A percentile compares a stretch with the other conserved stretches of the same genome.
These are phyloP conservation scores for Saccopteryx leptura DNA, from an alignment of 2,113 vertebrate genomes.

Conservation along the genomic window DNA sequence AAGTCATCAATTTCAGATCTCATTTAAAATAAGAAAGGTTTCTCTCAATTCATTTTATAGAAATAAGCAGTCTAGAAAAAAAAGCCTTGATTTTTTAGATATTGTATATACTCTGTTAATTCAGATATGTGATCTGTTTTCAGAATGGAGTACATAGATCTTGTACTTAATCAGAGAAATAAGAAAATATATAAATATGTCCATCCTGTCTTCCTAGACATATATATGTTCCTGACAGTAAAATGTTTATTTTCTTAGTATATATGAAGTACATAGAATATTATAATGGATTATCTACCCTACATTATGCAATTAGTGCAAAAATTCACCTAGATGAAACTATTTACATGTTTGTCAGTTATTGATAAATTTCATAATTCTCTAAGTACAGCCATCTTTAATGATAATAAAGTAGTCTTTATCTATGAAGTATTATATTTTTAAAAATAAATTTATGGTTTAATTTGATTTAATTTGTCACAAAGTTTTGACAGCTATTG, in stretches of 20 bases:
- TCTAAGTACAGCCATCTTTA: not conserved
- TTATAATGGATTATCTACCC: not conserved
- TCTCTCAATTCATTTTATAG: not conserved
- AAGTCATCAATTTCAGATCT: constrained; percentile 44
- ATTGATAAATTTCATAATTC: not conserved
- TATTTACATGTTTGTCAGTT: not conserved
- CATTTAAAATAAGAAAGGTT: not conserved
- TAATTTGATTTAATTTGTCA: not conserved
- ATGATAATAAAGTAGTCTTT: not conserved
- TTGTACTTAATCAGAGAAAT: not conserved
- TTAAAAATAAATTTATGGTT: not conserved
- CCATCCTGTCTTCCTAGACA: not conserved
- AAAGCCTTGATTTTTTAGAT: not conserved
- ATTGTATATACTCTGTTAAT: not conserved
- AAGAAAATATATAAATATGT: not conserved
- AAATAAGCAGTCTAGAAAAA: not conserved
- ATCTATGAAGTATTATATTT: not conserved
- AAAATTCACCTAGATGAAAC: not conserved
- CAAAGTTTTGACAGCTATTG: not conserved
- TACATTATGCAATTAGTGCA: not conserved
- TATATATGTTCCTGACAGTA: not conserved
- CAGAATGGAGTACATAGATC: not conserved
- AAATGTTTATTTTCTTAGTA: constrained; percentile 24
- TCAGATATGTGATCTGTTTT: not conserved
- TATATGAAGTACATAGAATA: not conserved